Percentiles rank a stretch among this genome's conserved stretches.
Conservation (phyloP, 2,888 invertebrate species). For the Notocelia uddmanniana region DNA sequence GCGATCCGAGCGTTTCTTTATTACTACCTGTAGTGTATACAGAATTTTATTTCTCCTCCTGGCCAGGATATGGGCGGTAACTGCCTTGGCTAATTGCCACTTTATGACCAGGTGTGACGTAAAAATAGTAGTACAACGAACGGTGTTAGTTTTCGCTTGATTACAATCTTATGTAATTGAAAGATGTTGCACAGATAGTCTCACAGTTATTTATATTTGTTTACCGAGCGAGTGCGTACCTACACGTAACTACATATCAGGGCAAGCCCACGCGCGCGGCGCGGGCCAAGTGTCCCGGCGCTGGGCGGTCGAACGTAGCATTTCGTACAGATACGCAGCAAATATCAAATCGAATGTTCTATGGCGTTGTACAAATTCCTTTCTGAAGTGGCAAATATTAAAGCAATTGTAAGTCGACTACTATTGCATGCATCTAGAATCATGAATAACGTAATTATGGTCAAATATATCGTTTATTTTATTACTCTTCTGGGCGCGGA, state of each 20-base stretch:
- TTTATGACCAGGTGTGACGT: no score
- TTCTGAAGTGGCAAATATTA: neutral
- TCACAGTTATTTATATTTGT: constrained; percentile 39
- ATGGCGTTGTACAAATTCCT: neutral
- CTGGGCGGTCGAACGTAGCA: constrained; percentile 17
- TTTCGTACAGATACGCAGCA: constrained; percentile 2
- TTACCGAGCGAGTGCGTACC: constrained; percentile 14
- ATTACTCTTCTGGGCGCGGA: neutral
- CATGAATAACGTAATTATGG: neutral
- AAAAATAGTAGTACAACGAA: neutral
- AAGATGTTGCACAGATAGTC: constrained; percentile 20
- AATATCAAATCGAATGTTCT: neutral
- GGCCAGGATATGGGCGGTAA: no score
- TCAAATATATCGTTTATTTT: no score
- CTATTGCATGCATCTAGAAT: no score
- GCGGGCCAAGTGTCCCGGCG: constrained; percentile 20
- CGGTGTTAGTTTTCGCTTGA: constrained; percentile 5
- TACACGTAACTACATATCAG: neutral
- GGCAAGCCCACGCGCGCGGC: constrained; percentile 19
- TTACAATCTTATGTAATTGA: constrained; percentile 12
- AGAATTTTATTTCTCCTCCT: no score
- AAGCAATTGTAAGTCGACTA: no score
- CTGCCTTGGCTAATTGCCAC: no score
- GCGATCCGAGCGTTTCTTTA: no score
- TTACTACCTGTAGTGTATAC: no score